Percentiles rank a stretch among this genome's conserved stretches.
phyloP scores from a whole-genome alignment of 2,888 invertebrate genomes.

The Leptinotarsa haldemani region DNA sequence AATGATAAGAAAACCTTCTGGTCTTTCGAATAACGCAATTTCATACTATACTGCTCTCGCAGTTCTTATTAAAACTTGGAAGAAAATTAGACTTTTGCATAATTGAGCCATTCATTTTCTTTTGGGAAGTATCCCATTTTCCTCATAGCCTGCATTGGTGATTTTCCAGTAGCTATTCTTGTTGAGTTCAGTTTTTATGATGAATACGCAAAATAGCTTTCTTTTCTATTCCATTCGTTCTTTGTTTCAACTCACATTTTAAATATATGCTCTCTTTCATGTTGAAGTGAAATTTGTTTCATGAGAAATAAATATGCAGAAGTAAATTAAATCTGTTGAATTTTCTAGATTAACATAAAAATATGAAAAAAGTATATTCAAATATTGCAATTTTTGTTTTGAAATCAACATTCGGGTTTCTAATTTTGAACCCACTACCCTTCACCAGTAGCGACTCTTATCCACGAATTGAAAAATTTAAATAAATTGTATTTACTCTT shows the following conservation, averaged over 20 bases:
- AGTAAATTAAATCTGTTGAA: neutral
- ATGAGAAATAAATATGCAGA: neutral
- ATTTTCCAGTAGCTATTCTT: neutral
- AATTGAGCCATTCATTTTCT: conserved; percentile 16
- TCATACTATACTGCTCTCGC: neutral
- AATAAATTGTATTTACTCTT: too few relatives aligned
- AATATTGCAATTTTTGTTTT: too few relatives aligned
- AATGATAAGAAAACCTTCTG: neutral
- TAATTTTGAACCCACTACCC: too few relatives aligned
- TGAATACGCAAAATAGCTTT: neutral
- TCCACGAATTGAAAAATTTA: too few relatives aligned
- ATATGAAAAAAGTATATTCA: too few relatives aligned
- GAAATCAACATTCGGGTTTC: too few relatives aligned
- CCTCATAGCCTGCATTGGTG: neutral
- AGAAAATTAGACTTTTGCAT: conserved; percentile 18
- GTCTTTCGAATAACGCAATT: neutral
- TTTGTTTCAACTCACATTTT: neutral
- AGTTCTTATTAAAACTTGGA: conserved; percentile 11
- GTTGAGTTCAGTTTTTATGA: neutral
- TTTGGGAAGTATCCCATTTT: neutral
- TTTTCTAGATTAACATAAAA: too few relatives aligned
- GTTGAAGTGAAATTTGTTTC: too few relatives aligned
- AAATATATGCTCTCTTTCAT: too few relatives aligned
- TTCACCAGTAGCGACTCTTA: too few relatives aligned
- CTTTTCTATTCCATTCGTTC: neutral